A percentile compares a stretch with the other conserved stretches of the same genome.
Evolutionary conservation across 2,888 invertebrate genomes (phyloP).

Genomic region (Lydus trimaculatus): DNA sequence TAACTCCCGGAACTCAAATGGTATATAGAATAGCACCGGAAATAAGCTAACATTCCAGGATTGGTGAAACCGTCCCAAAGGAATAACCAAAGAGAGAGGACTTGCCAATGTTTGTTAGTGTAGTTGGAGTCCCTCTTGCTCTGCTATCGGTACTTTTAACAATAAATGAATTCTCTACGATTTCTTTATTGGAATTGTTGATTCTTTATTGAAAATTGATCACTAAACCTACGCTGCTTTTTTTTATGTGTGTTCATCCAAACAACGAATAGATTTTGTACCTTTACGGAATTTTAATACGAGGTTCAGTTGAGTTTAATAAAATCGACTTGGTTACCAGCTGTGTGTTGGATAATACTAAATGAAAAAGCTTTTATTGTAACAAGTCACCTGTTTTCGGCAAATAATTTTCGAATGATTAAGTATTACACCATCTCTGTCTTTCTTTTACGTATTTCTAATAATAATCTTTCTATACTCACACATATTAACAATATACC

Average conservation of each 20-base stretch:
- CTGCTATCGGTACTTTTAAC: slow-evolving; percentile 49
- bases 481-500: no score
- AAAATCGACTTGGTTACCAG: slow-evolving; percentile 23
- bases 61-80: slow-evolving; percentile 46
- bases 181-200: slow-evolving; percentile 48
- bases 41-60: slow-evolving; percentile 51
- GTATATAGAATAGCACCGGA: slow-evolving; percentile 46
- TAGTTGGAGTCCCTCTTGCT: slow-evolving; percentile 22
- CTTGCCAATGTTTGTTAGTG: slow-evolving; percentile 34
- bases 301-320: slow-evolving; percentile 16
- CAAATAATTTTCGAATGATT: slow-evolving; percentile 31
- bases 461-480: background rate
- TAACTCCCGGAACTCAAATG: slow-evolving; percentile 46
- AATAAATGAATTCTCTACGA: slow-evolving; percentile 48
- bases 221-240: slow-evolving; percentile 12
- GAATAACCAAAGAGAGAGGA: slow-evolving; percentile 36
- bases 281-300: slow-evolving; percentile 23
- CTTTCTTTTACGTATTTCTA: background rate
- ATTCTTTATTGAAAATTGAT: slow-evolving; percentile 40
- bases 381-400: slow-evolving; percentile 31
- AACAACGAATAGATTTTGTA: slow-evolving; percentile 9
- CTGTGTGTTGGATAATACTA: slow-evolving; percentile 27
- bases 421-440: slow-evolving; percentile 9
- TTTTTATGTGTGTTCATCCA: background rate
- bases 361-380: slow-evolving; percentile 33